A percentile compares a stretch with the other conserved stretches of the same genome.
Conservation (phyloP, 2,113 vertebrate genomes). For the Syngnathus typhle region DNA sequence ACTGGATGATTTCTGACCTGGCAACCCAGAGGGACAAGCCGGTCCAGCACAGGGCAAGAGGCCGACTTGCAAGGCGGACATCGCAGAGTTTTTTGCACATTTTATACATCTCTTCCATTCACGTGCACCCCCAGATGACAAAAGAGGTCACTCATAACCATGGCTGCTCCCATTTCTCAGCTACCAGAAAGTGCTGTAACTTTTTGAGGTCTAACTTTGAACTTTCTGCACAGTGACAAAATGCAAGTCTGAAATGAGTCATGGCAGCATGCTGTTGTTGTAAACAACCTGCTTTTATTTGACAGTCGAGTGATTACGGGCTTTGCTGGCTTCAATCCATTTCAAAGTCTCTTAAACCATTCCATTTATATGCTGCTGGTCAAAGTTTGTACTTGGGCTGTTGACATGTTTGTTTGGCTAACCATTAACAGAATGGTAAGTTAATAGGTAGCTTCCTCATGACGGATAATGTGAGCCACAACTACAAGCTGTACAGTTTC, state of each 20-base stretch:
- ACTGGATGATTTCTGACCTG: neutral
- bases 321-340: constrained; percentile 19
- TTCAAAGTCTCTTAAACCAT: constrained; percentile 23
- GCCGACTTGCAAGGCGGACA: neutral
- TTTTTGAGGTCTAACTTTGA: constrained; percentile 1
- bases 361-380: constrained; percentile 34
- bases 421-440: constrained; percentile 53
- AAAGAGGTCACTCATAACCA: neutral
- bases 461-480: constrained; percentile 15
- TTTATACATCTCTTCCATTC: neutral
- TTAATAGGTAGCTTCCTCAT: constrained; percentile 46
- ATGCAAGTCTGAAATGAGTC: neutral
- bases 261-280: neutral
- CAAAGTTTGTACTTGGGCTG: constrained; percentile 50
- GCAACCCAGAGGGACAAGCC: neutral
- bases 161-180: neutral
- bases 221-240: neutral
- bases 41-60: neutral
- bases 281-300: constrained; percentile 28
- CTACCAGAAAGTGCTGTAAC: neutral
- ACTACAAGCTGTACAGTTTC: neutral
- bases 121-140: neutral
- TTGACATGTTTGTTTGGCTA: constrained; percentile 51
- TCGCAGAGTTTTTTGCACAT: neutral
- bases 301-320: constrained; percentile 13